Evolutionary conservation across 1,140 invertebrate species (phyloP), one percentile per base, ranked within the genome.

Genomic region (Plutomurus gul): DNA sequence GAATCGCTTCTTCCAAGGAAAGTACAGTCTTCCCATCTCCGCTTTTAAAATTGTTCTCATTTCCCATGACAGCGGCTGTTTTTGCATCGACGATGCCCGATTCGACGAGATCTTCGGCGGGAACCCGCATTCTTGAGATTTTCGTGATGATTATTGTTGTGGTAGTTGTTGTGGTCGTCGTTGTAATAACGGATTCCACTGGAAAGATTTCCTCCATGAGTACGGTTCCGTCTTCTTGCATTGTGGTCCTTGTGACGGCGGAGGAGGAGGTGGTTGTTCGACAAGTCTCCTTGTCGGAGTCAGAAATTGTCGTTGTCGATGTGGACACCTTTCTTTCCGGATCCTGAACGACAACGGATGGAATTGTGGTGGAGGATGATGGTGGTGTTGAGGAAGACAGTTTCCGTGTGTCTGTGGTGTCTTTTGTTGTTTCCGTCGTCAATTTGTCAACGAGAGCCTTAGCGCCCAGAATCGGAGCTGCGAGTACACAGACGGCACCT

Each of bases 401-500:
- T 11, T 18, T 33, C 75, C 18, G 7, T 40, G n/a, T n/a, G 7
- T 22, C 18, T 4, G 37, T 6, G 1, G 39, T 10, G 6, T 0
- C 22, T 1, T 33, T 11, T n/a, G 51, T 20, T 0, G 16, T 7
- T 16, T 11, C 16, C 4, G 25, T 11, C 0, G 51, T 25, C 8
- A 51, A 18, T 73, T 79, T 78, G 20, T 78, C 78, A 30, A 60
- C 49, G n/a, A 77, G 25, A 40, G 30, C 51, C 74, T 82, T 80
- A 0, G 49, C 94, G 49, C 94, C 94, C 60, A 95, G 85, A 16
- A 33, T 30, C 1, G 51, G 87, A n/a, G 85, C 86, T 71, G 91
- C 91, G 56, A 93, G 89, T 20, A 94, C 87, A 73, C 92, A 92
- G 43, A 96, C 85, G 0, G 96, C 87, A 16, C 96, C 96, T 84